A percentile compares a stretch with the other conserved stretches of the same genome.
These are phyloP conservation scores for Nothobranchius kuhntae DNA, from an alignment of 2,113 vertebrate genomes.

Conservation along the genomic window DNA sequence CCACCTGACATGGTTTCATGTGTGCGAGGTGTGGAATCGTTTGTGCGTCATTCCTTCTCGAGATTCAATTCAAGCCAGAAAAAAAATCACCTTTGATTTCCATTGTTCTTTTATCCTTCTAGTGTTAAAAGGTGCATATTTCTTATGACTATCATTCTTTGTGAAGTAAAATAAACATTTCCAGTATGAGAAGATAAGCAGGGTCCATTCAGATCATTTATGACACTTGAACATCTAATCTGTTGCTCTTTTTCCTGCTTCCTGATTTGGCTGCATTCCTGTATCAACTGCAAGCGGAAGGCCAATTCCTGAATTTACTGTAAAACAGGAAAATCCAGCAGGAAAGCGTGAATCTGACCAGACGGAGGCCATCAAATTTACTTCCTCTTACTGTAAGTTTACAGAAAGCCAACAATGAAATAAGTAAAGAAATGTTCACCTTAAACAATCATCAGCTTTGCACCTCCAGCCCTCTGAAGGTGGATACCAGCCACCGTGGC, in stretches of 20 bases:
- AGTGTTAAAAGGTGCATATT: not conserved
- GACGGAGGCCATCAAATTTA: conserved; percentile 14
- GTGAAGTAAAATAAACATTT: not conserved
- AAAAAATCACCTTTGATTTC: conserved; percentile 31
- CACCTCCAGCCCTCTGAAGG: not conserved
- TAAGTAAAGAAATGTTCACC: not conserved
- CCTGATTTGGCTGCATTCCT: conserved; percentile 42
- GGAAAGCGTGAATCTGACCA: conserved; percentile 18
- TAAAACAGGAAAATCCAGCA: conserved; percentile 10
- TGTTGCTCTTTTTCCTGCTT: conserved; percentile 15
- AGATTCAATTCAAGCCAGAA: conserved; percentile 26
- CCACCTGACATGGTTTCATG: conserved; percentile 24
- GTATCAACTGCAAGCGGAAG: conserved; percentile 44
- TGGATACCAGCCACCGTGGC: not conserved
- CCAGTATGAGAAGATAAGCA: conserved; percentile 1
- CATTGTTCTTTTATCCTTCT: conserved; percentile 6
- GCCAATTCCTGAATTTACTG: conserved; percentile 39
- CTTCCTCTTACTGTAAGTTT: not conserved
- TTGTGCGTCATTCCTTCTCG: conserved; percentile 31
- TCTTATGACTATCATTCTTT: not conserved
- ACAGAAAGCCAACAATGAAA: not conserved
- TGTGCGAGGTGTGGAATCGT: conserved; percentile 14
- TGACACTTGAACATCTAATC: not conserved
- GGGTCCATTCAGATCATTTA: not conserved
- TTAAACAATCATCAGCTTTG: not conserved